Conservation (phyloP, 2,888 invertebrate genomes). For the Lithophane ornitopus region DNA sequence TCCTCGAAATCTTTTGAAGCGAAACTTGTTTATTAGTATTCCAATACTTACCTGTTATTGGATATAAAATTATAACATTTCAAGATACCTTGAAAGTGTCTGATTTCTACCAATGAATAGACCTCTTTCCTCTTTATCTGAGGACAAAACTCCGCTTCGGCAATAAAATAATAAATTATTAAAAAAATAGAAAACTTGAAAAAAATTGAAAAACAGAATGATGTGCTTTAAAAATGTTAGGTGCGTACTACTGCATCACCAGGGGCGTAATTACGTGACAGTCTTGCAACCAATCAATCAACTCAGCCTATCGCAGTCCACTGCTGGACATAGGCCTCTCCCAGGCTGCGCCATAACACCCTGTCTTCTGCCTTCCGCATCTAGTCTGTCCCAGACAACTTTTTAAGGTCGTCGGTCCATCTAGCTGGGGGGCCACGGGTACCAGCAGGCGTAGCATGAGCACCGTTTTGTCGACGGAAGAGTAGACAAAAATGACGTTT, state of each 20-base stretch:
- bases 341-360: no score
- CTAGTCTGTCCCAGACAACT: no score
- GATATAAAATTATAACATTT: conserved; percentile 2
- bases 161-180: neutral
- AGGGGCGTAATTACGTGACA: no score
- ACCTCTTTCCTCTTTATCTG: neutral
- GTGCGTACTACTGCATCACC: neutral
- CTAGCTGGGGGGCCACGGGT: no score
- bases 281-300: no score
- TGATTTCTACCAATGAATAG: neutral
- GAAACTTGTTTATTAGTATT: neutral
- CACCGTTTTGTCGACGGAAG: no score
- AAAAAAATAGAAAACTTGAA: neutral
- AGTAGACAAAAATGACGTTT: no score
- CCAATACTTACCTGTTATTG: neutral
- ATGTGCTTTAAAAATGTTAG: neutral
- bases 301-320: no score
- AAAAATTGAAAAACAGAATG: neutral
- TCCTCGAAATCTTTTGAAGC: neutral
- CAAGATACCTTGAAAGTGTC: neutral
- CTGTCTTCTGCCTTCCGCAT: no score
- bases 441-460: no score
- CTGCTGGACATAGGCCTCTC: no score
- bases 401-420: no score
- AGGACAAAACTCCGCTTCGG: neutral